Conservation (phyloP, 2,888 invertebrate genomes). For the Tetrapedia diversipes region DNA sequence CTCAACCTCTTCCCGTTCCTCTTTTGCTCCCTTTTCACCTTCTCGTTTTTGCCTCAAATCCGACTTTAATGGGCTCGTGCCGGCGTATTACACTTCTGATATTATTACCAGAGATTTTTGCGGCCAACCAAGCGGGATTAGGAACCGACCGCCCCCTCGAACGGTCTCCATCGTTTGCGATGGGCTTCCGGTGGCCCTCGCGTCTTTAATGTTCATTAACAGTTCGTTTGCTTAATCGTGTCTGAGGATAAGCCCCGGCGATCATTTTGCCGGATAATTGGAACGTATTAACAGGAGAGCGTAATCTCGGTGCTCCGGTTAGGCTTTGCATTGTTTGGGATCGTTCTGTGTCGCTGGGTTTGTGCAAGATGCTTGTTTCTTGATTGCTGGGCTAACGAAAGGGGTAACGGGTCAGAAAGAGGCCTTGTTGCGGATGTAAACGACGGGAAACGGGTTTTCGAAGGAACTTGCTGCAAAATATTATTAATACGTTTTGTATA, state of each 20-base stretch:
- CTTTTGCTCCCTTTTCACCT: neutral
- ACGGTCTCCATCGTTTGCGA: constrained; percentile 8
- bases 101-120: constrained; percentile 51
- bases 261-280: constrained; percentile 33
- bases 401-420: neutral
- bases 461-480: too few species aligned
- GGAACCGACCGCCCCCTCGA: neutral
- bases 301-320: neutral
- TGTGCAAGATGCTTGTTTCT: neutral
- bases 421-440: neutral
- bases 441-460: too few species aligned
- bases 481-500: too few species aligned
- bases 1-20: neutral
- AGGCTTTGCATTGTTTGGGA: neutral
- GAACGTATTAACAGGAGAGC: neutral
- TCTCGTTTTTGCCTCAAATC: constrained; percentile 28
- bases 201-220: constrained; percentile 40
- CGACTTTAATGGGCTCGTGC: constrained; percentile 51
- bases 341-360: neutral
- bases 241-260: constrained; percentile 18
- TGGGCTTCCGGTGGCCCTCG: constrained; percentile 12
- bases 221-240: constrained; percentile 42
- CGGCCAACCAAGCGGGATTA: constrained; percentile 23
- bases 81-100: constrained; percentile 38
- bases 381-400: neutral